Conservation (phyloP, 23 tunicate genomes). For the Oikopleura dioica region DNA sequence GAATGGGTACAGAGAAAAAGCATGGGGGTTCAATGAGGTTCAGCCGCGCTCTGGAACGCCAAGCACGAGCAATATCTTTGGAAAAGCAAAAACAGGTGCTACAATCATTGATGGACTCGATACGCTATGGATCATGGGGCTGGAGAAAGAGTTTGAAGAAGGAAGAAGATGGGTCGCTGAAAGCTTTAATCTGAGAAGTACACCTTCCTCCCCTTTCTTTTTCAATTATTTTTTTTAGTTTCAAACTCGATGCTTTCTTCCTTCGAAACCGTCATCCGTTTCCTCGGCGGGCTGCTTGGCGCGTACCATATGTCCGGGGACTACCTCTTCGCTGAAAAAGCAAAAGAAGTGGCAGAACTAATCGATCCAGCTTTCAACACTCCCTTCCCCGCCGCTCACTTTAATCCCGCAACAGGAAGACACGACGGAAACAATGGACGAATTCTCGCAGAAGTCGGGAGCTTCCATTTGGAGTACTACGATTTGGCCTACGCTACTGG, state of each 20-base stretch:
- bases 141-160: not conserved
- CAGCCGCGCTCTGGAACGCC: not conserved
- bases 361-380: not conserved
- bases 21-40: constrained; percentile 10
- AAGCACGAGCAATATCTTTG: constrained; percentile 1
- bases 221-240: too few species aligned
- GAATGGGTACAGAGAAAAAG: constrained; percentile 2
- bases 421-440: not conserved
- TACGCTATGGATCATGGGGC: constrained; percentile 7
- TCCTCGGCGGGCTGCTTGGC: not conserved
- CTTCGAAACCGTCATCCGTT: constrained; percentile 6
- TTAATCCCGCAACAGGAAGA: not conserved
- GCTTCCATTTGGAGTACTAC: constrained; percentile 4
- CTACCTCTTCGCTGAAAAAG: not conserved
- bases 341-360: not conserved
- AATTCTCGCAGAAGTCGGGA: constrained; percentile 1
- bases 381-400: not conserved
- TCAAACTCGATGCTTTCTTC: not conserved
- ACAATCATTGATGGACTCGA: constrained; percentile 5
- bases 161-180: not conserved
- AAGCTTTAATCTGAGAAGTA: not conserved
- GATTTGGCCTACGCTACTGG: constrained; percentile 1
- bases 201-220: too few species aligned
- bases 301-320: constrained; percentile 9
- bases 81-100: not conserved